Conservation (phyloP, 2,888 invertebrate species). For the Apocheima hispidaria region DNA sequence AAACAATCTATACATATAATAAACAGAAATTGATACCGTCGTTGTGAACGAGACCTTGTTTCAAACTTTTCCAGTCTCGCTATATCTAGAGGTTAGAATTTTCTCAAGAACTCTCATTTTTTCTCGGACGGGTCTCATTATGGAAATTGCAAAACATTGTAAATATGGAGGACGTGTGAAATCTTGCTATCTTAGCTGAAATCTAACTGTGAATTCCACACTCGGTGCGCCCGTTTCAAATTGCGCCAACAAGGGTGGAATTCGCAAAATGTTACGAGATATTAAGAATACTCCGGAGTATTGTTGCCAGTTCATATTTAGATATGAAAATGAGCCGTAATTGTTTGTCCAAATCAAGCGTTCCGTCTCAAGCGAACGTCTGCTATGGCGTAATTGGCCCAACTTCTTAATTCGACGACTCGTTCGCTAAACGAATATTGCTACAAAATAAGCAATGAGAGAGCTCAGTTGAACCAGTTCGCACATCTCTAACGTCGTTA, state of each 20-base stretch:
- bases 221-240: constrained; percentile 40
- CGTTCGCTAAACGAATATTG: constrained; percentile 73
- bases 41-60: constrained; percentile 24
- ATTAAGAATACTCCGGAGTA: constrained; percentile 36
- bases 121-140: constrained; percentile 42
- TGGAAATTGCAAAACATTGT: constrained; percentile 42
- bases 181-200: constrained; percentile 46
- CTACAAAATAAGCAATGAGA: constrained; percentile 77
- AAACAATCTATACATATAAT: neutral
- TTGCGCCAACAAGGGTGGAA: constrained; percentile 38
- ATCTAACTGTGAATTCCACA: constrained; percentile 43
- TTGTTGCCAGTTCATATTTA: constrained; percentile 46
- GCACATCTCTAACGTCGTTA: constrained; percentile 76
- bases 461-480: constrained; percentile 74
- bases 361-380: constrained; percentile 47
- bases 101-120: constrained; percentile 45
- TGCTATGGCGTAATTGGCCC: constrained; percentile 63
- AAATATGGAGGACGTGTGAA: constrained; percentile 40
- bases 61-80: constrained; percentile 30
- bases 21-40: constrained; percentile 27
- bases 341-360: constrained; percentile 60
- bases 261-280: constrained; percentile 41
- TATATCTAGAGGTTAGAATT: constrained; percentile 36
- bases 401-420: constrained; percentile 74
- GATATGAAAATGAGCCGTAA: constrained; percentile 53